A percentile compares a stretch with the other conserved stretches of the same genome.
Conservation (phyloP, 2,888 invertebrate species). For the Cartodere bifasciata region DNA sequence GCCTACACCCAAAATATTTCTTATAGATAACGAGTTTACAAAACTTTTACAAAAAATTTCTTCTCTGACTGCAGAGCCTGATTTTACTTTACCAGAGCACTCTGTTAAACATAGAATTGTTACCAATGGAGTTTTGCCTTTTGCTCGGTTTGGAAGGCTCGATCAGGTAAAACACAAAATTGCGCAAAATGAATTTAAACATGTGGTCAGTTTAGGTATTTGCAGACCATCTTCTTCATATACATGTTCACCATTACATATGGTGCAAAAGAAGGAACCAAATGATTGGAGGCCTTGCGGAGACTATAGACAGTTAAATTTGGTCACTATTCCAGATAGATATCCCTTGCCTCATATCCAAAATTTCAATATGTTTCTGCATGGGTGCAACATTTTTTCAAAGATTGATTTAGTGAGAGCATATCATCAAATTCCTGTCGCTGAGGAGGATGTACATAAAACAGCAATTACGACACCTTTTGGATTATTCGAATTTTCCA, state of each 20-base stretch:
- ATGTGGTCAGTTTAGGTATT: conserved; percentile 18
- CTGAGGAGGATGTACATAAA: conserved; percentile 21
- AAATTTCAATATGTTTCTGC: conserved; percentile 22
- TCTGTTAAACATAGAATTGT: conserved; percentile 18
- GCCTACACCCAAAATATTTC: too few species aligned
- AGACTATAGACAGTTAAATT: conserved; percentile 26
- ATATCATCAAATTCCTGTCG: conserved; percentile 27
- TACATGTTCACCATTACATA: conserved; percentile 25
- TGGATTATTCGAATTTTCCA: conserved; percentile 7
- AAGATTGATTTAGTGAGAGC: conserved; percentile 24
- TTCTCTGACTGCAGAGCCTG: too few species aligned
- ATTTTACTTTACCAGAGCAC: conserved; percentile 10
- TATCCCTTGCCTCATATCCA: conserved; percentile 27
- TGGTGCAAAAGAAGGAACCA: conserved; percentile 25
- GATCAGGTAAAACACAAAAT: conserved; percentile 19
- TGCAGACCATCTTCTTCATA: conserved; percentile 16
- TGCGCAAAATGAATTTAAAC: conserved; percentile 9
- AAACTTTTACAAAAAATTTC: too few species aligned
- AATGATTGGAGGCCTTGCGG: conserved; percentile 27
- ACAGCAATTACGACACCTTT: conserved; percentile 8
- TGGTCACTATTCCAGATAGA: conserved; percentile 35
- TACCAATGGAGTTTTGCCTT: conserved; percentile 15
- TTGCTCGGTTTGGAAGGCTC: conserved; percentile 21
- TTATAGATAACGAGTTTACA: too few species aligned
- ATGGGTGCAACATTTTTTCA: conserved; percentile 19